phyloP scores from a whole-genome alignment of 1,140 invertebrate species.

The Planococcus citri region DNA sequence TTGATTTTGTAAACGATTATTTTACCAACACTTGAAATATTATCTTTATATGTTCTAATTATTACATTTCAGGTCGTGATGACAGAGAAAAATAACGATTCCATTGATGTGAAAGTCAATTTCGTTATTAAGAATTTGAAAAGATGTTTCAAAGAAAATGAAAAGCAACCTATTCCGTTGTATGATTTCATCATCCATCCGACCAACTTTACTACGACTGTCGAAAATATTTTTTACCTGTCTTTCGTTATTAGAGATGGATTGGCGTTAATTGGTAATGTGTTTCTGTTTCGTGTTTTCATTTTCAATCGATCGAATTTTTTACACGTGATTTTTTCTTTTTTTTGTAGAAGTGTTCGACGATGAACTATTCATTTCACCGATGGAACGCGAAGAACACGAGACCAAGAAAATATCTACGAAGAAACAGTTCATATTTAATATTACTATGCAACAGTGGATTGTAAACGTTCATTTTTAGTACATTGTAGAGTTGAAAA shows the following conservation, averaged over 20 bases:
- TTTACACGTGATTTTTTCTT: background rate
- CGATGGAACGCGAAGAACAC: background rate
- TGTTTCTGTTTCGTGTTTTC: too few species aligned
- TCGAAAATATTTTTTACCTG: slow-evolving; percentile 21
- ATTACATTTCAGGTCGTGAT: background rate
- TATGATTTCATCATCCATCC: slow-evolving; percentile 22
- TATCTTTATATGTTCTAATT: too few species aligned
- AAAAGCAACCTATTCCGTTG: slow-evolving; percentile 11
- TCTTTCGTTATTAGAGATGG: slow-evolving; percentile 21
- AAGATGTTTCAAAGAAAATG: slow-evolving; percentile 4
- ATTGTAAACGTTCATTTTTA: background rate
- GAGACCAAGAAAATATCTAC: background rate
- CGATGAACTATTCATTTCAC: background rate
- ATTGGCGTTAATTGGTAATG: background rate
- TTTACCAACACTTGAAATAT: too few species aligned
- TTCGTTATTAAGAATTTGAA: slow-evolving; percentile 8
- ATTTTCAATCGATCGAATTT: background rate
- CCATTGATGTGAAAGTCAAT: slow-evolving; percentile 13
- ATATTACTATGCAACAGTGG: background rate
- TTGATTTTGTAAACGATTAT: background rate
- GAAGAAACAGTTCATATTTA: background rate
- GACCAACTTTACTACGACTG: slow-evolving; percentile 6
- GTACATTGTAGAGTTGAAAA: background rate
- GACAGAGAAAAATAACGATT: background rate
- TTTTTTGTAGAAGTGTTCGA: background rate